phyloP scores from a whole-genome alignment of 2,797 vertebrate species.

The Paguma larvata region DNA sequence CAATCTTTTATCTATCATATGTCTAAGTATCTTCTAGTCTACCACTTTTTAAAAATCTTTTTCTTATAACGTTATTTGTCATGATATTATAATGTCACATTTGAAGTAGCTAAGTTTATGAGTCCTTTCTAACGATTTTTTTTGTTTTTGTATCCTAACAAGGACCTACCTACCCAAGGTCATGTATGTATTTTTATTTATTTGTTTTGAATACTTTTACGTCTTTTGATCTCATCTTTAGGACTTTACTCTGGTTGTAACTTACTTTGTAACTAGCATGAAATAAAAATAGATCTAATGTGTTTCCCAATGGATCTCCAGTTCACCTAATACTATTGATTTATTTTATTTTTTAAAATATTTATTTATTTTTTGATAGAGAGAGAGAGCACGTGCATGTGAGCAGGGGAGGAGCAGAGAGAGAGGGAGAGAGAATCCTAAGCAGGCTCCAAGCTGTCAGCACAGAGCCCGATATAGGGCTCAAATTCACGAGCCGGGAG shows the following conservation, averaged over 20 bases:
- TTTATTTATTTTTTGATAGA: too few relatives aligned
- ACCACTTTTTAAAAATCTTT: neutral
- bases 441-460: too few relatives aligned
- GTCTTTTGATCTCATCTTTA: conserved; percentile 10
- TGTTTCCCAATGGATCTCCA: neutral
- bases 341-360: neutral
- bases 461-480: too few relatives aligned
- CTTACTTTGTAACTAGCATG: conserved; percentile 4
- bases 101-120: neutral
- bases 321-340: neutral
- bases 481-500: too few relatives aligned
- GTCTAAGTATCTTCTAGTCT: neutral
- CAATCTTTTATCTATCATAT: neutral
- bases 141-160: neutral
- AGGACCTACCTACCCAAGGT: neutral
- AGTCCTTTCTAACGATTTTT: neutral
- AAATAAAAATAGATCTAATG: neutral
- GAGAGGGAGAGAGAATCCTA: too few relatives aligned
- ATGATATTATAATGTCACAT: neutral
- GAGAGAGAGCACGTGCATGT: too few relatives aligned
- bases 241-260: neutral
- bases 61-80: conserved; percentile 13
- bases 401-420: too few relatives aligned
- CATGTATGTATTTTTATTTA: neutral
- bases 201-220: conserved; percentile 1